These are phyloP conservation scores for Lacerta viridis DNA, from an alignment of 2,797 vertebrate genomes.

Conservation along the genomic window DNA sequence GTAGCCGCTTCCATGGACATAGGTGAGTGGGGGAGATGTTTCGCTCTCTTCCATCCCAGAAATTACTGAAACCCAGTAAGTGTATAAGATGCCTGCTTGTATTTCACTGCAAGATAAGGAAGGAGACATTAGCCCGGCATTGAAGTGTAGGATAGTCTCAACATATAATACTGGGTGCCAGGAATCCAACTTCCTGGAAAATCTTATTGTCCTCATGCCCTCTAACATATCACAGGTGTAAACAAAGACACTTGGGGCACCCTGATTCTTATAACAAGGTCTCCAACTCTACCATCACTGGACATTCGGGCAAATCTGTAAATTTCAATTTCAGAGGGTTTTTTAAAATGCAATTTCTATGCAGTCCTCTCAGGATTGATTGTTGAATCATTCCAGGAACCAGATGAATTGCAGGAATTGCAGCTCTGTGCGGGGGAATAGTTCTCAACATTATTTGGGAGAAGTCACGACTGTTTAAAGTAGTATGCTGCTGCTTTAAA, in stretches of 20 bases:
- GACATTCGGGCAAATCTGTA: too few species aligned
- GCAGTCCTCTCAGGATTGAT: too few species aligned
- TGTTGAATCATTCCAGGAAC: too few species aligned
- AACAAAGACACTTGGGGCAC: neutral
- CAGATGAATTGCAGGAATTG: too few species aligned
- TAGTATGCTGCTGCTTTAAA: too few species aligned
- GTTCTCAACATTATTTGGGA: too few species aligned
- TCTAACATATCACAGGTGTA: neutral
- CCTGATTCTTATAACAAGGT: neutral
- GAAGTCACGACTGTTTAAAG: too few species aligned
- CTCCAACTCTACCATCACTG: too few species aligned
- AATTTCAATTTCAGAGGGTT: too few species aligned
- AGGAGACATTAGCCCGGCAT: neutral
- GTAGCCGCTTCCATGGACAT: conserved; percentile 90
- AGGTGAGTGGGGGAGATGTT: conserved; percentile 87
- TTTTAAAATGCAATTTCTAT: too few species aligned
- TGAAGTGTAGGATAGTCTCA: conserved; percentile 4
- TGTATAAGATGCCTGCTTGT: conserved; percentile 82
- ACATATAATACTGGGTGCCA: too few species aligned
- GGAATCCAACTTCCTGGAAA: neutral
- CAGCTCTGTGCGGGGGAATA: too few species aligned
- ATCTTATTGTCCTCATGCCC: neutral
- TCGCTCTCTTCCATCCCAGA: conserved; percentile 88
- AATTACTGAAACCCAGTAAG: conserved; percentile 89
- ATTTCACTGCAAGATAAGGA: conserved; percentile 85